These are phyloP conservation scores for Aphaenogaster ashmeadi DNA, from an alignment of 1,140 invertebrate genomes.

Conservation along the genomic window DNA sequence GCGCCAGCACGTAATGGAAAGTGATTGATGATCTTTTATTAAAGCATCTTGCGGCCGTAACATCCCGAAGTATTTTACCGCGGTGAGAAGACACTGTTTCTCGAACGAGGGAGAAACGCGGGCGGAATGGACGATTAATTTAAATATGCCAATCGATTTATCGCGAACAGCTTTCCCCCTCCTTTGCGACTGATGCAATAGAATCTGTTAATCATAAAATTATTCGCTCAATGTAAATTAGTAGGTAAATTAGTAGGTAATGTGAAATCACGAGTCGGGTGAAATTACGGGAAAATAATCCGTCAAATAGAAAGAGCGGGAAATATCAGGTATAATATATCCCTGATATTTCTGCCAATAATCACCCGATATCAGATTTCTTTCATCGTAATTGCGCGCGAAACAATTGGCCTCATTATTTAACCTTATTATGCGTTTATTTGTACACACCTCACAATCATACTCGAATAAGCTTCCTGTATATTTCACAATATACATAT, in stretches of 20 bases:
- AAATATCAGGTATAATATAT: conserved; percentile 28
- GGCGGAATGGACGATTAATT: background rate
- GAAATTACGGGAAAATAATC: conserved; percentile 44
- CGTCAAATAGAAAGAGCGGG: conserved; percentile 16
- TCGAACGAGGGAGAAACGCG: background rate
- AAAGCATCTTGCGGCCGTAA: conserved; percentile 41
- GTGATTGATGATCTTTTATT: conserved; percentile 55
- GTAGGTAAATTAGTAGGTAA: conserved; percentile 21
- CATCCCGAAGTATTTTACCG: background rate
- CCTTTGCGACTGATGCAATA: background rate
- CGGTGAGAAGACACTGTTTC: background rate
- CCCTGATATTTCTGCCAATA: conserved; percentile 37
- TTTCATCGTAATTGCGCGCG: background rate
- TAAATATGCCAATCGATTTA: background rate
- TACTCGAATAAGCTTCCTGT: background rate
- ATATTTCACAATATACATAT: background rate
- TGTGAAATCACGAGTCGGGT: background rate
- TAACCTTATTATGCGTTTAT: conserved; percentile 11
- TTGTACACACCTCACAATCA: background rate
- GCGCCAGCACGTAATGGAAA: conserved; percentile 34
- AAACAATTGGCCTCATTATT: conserved; percentile 29
- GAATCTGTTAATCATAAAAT: conserved; percentile 7
- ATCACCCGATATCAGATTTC: conserved; percentile 39
- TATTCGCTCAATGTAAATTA: conserved; percentile 33
- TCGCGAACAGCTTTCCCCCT: background rate